Conservation (phyloP, 2,113 vertebrate species). For the Platichthys flesus region DNA sequence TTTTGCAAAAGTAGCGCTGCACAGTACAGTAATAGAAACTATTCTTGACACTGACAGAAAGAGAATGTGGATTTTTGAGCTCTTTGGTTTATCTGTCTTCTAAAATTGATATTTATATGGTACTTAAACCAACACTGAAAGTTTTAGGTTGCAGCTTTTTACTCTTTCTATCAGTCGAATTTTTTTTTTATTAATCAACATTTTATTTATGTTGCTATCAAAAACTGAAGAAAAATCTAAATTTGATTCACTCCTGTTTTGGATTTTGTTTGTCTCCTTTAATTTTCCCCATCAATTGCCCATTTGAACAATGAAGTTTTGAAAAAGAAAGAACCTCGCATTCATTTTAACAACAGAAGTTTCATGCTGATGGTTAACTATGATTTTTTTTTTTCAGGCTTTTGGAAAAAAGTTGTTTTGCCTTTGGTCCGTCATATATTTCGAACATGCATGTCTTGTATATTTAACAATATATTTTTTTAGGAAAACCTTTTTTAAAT, state of each 20-base stretch:
- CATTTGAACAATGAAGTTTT: constrained; percentile 64
- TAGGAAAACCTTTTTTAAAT: constrained; percentile 49
- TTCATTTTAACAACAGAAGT: constrained; percentile 44
- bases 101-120: neutral
- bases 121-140: constrained; percentile 9
- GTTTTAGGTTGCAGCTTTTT: too few species aligned
- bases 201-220: too few species aligned
- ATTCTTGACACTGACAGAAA: neutral
- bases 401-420: constrained; percentile 43
- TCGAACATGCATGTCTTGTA: constrained; percentile 65
- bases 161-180: too few species aligned
- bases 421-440: constrained; percentile 65
- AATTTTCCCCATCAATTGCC: constrained; percentile 11
- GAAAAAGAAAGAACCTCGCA: constrained; percentile 65
- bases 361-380: constrained; percentile 48
- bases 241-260: constrained; percentile 6
- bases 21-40: neutral
- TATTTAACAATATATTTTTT: constrained; percentile 75
- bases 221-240: neutral
- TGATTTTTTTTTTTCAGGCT: constrained; percentile 21
- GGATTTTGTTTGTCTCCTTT: neutral
- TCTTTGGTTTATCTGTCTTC: neutral
- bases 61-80: neutral
- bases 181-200: too few species aligned
- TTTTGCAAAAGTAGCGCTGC: neutral